Evolutionary conservation across 2,113 vertebrate species (phyloP).

Genomic region (Myxocyprinus asiaticus): DNA sequence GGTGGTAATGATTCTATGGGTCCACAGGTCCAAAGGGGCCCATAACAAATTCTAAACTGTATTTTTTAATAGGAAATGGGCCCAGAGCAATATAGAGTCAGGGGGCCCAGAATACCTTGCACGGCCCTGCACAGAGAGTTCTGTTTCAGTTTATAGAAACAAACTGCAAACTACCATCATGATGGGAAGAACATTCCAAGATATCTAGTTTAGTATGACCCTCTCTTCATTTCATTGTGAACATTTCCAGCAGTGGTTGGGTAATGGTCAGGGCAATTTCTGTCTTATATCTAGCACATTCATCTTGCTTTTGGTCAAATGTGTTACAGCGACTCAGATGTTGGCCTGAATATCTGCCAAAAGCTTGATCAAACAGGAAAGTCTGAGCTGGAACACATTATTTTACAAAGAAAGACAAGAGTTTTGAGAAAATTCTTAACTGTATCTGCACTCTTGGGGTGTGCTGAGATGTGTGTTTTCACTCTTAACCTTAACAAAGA

Average conservation of each 20-base stretch:
- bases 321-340: conserved; percentile 1
- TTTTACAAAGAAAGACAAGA: background rate
- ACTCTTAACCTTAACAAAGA: background rate
- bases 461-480: background rate
- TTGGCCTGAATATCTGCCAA: conserved; percentile 9
- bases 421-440: background rate
- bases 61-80: no score
- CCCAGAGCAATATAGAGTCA: no score
- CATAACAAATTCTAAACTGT: no score
- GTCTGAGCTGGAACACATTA: conserved; percentile 16
- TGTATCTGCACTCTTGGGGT: background rate
- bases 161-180: conserved; percentile 5
- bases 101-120: no score
- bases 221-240: background rate
- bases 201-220: background rate
- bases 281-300: background rate
- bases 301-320: conserved; percentile 2
- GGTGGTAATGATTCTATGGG: no score
- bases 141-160: conserved; percentile 16
- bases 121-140: no score
- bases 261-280: conserved; percentile 9
- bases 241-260: conserved; percentile 7
- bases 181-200: conserved; percentile 4
- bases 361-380: conserved; percentile 10
- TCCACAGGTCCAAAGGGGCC: no score